Evolutionary conservation across 2,888 invertebrate species (phyloP), one percentile per base, ranked within the genome.

Genomic region (Eupeodes latifasciatus): DNA sequence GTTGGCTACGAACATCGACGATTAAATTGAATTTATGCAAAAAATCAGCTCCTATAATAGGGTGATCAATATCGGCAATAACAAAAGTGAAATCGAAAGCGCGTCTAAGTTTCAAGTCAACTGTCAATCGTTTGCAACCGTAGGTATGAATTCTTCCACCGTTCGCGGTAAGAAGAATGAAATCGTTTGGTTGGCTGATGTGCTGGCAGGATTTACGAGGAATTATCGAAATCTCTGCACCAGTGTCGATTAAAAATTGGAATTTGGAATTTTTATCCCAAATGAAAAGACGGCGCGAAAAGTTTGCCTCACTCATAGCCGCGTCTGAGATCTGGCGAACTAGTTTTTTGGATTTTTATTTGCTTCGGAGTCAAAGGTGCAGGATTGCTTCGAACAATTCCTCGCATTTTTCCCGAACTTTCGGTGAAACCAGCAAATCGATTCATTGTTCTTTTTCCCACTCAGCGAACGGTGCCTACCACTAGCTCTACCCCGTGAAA

Each of bases 131-230:
- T 19, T 19, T 19, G 19, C 19, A 19, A 19, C 19, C 19, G 19
- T 19, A 19, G 19, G 19, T 19, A 19, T 19, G 19, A 19, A 19
- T 19, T 64, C 12, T 64, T 72, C 71, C 72, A 27, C 80, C 61
- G 44, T 80, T 80, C 36, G 72, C 80, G 19, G 72, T 62, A 44
- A 80, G 71, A 0, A 80, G 53, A n/a, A 71, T 53, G 62, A 71
- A 80, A 51, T 80, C 47, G 64, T 80, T 72, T 36, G 55, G 55
- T 64, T 64, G 49, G 5, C 34, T 72, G 14, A 34, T 53, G 2
- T 66, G 12, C 0, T 47, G 75, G 40, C 51, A 81, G 55, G 75
- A 44, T 81, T 49, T 66, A 2, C 47, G 55, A 47, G 75, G 81
- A 36, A 75, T 75, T 3, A 81, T 75, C 27, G 62, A 75, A 59